phyloP scores from a whole-genome alignment of 1,140 invertebrate genomes.

The Ceratina australensis region DNA sequence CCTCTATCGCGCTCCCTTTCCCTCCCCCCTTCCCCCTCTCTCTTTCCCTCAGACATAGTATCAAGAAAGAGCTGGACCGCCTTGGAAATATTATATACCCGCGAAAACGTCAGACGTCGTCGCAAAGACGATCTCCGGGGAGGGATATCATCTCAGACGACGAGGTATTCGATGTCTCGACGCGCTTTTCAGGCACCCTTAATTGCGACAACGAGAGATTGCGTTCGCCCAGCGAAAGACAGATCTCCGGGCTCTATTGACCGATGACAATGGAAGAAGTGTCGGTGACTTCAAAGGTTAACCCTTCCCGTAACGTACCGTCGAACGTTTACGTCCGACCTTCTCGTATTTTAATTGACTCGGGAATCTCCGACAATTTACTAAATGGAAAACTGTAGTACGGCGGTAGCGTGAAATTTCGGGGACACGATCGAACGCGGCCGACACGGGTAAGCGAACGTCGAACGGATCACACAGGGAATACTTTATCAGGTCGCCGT shows the following conservation, averaged over 20 bases:
- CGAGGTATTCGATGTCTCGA: slow-evolving; percentile 22
- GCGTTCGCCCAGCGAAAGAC: neutral
- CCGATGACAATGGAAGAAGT: neutral
- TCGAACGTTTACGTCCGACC: neutral
- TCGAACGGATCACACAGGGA: slow-evolving; percentile 69
- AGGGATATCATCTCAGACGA: slow-evolving; percentile 32
- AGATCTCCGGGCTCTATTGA: slow-evolving; percentile 8
- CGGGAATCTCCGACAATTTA: neutral
- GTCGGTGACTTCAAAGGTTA: neutral
- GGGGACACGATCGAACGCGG: slow-evolving; percentile 36
- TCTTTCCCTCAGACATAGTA: neutral
- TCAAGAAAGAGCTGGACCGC: slow-evolving; percentile 18
- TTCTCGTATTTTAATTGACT: neutral
- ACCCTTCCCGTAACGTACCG: neutral
- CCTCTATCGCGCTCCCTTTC: too few relatives aligned
- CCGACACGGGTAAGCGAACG: slow-evolving; percentile 9
- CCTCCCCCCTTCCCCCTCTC: neutral
- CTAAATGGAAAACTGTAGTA: neutral
- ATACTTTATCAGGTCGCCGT: slow-evolving; percentile 66
- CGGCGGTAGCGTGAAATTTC: slow-evolving; percentile 12
- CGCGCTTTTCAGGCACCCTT: slow-evolving; percentile 41
- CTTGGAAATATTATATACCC: slow-evolving; percentile 60
- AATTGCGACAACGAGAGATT: slow-evolving; percentile 33
- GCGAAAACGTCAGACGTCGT: slow-evolving; percentile 53
- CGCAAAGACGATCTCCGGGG: slow-evolving; percentile 11